A percentile compares a stretch with the other conserved stretches of the same genome.
Conservation (phyloP, 2,888 invertebrate species). For the Melanotus villosus region DNA sequence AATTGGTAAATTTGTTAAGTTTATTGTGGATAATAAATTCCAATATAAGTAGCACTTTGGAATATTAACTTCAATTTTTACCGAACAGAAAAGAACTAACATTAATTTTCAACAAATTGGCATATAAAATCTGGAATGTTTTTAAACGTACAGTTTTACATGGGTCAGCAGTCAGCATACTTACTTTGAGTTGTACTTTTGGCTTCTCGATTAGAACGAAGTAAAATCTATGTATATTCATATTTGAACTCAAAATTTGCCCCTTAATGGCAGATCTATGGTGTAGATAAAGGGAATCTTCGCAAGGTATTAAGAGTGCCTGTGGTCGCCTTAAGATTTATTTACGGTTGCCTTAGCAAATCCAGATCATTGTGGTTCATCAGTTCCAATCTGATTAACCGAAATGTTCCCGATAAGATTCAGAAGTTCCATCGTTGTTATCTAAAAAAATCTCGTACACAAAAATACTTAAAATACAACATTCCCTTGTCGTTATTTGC, state of each 20-base stretch:
- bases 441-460: constrained; percentile 13
- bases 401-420: constrained; percentile 9
- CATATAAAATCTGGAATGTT: not conserved
- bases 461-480: constrained; percentile 39
- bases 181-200: too few relatives aligned
- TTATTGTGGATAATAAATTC: constrained; percentile 17
- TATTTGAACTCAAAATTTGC: too few relatives aligned
- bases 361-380: constrained; percentile 11
- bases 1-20: constrained; percentile 11
- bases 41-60: not conserved
- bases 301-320: too few relatives aligned
- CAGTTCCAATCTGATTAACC: constrained; percentile 7
- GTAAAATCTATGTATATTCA: too few relatives aligned
- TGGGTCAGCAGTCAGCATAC: too few relatives aligned
- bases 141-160: too few relatives aligned
- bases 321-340: not conserved
- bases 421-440: not conserved
- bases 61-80: not conserved
- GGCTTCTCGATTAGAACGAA: too few relatives aligned
- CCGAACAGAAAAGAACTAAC: not conserved
- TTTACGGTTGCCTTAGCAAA: not conserved
- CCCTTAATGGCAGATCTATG: too few relatives aligned
- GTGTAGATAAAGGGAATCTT: too few relatives aligned
- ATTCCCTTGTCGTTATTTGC: constrained; percentile 42
- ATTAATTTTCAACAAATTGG: constrained; percentile 11